Evolutionary conservation across 1,140 invertebrate species (phyloP).

Genomic region (Orussus abietinus): DNA sequence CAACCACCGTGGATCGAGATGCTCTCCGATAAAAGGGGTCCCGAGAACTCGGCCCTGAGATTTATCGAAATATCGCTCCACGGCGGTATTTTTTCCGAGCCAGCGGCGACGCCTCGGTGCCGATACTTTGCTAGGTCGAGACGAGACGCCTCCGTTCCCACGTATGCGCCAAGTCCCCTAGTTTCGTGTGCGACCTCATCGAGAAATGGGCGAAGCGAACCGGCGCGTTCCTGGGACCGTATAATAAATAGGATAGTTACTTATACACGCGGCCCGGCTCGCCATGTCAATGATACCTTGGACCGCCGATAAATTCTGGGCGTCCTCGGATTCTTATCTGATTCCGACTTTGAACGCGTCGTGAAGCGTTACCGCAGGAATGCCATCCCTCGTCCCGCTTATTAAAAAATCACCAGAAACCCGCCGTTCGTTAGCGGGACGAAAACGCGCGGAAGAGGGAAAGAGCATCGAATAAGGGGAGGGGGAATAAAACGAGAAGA

Average conservation of each 20-base stretch:
- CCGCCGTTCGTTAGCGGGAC: constrained; percentile 17
- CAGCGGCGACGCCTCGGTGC: no score
- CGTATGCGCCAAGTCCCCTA: no score
- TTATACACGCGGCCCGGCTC: constrained; percentile 31
- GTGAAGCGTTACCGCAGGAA: constrained; percentile 25
- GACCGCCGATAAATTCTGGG: constrained; percentile 44
- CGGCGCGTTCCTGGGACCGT: not conserved
- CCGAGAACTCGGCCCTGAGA: no score
- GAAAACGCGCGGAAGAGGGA: constrained; percentile 4
- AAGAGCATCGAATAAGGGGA: not conserved
- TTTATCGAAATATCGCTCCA: no score
- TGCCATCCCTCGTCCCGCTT: constrained; percentile 30
- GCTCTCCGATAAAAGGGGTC: no score
- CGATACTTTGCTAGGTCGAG: no score
- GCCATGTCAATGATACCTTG: constrained; percentile 40
- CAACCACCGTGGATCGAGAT: no score
- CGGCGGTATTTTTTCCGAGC: no score
- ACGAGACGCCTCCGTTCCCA: no score
- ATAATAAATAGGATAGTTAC: constrained; percentile 20
- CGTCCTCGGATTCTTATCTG: constrained; percentile 49
- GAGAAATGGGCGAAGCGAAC: not conserved
- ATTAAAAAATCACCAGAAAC: constrained; percentile 31
- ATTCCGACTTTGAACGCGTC: constrained; percentile 37
- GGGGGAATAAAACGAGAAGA: constrained; percentile 4
- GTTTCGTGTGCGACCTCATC: not conserved